phyloP scores from a whole-genome alignment of 2,888 invertebrate species.

The Rhagium mordax region DNA sequence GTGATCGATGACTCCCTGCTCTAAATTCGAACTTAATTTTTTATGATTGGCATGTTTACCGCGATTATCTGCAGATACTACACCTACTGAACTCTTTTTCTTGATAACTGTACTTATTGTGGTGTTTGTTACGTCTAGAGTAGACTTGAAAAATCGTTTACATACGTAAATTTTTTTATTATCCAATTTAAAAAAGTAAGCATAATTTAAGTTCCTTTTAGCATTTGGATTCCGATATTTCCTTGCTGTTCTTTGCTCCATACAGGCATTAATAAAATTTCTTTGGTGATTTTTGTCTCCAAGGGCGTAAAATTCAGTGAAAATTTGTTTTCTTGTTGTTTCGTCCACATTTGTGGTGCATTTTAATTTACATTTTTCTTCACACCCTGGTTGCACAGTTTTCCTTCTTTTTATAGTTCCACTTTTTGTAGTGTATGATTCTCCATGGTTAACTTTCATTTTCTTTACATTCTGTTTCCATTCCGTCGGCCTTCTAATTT shows the following conservation, averaged over 20 bases:
- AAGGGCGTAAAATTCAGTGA: constrained; percentile 13
- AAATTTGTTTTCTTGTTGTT: constrained; percentile 16
- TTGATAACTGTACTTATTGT: constrained; percentile 19
- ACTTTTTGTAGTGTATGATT: constrained; percentile 24
- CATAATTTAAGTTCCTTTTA: constrained; percentile 18
- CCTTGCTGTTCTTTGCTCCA: constrained; percentile 15
- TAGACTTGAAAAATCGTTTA: constrained; percentile 18
- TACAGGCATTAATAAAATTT: constrained; percentile 22
- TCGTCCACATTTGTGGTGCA: constrained; percentile 18
- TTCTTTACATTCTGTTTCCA: constrained; percentile 23
- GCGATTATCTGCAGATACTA: constrained; percentile 16
- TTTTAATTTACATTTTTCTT: constrained; percentile 19
- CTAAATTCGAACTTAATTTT: constrained; percentile 6
- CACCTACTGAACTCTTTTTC: constrained; percentile 19
- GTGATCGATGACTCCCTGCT: constrained; percentile 20
- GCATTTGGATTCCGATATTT: constrained; percentile 23
- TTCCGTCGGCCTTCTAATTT: constrained; percentile 11
- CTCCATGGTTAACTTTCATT: constrained; percentile 7
- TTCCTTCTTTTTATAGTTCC: constrained; percentile 20
- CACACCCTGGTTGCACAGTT: constrained; percentile 25
- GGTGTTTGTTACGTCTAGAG: constrained; percentile 19
- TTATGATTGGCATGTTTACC: constrained; percentile 18
- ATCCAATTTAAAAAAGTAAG: constrained; percentile 13
- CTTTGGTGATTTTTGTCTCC: constrained; percentile 16
- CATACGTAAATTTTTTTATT: constrained; percentile 23